Evolutionary conservation across 2,797 vertebrate species (phyloP).

Genomic region (Leptatherina wallacei): DNA sequence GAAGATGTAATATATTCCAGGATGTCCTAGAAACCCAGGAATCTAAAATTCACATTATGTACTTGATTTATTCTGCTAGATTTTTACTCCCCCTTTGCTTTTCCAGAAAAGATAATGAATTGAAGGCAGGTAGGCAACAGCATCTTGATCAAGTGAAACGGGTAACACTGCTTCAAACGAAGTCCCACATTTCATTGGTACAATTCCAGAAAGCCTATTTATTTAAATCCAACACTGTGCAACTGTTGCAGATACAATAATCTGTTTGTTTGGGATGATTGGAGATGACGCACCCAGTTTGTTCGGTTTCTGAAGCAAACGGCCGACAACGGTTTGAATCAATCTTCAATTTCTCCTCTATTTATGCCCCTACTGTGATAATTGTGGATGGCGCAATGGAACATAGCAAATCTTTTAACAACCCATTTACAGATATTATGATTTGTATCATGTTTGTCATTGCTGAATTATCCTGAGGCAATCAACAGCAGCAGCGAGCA

Average conservation of each 20-base stretch:
- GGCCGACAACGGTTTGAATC: conserved; percentile 43
- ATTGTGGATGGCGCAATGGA: conserved; percentile 37
- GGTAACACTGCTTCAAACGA: conserved; percentile 20
- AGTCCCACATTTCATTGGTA: conserved; percentile 10
- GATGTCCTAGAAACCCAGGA: conserved; percentile 62
- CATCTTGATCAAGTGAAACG: conserved; percentile 29
- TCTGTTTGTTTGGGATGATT: conserved; percentile 42
- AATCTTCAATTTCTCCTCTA: conserved; percentile 43
- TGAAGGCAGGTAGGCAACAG: conserved; percentile 23
- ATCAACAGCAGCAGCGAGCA: conserved; percentile 14
- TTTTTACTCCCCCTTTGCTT: not conserved
- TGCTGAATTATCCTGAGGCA: conserved; percentile 23
- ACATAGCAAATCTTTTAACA: conserved; percentile 26
- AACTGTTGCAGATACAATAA: conserved; percentile 32
- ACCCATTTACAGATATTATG: conserved; percentile 32
- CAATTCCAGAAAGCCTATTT: conserved; percentile 40
- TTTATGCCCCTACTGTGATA: conserved; percentile 29
- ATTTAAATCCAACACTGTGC: conserved; percentile 46
- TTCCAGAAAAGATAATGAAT: conserved; percentile 20
- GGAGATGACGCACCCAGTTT: conserved; percentile 25
- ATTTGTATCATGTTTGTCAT: conserved; percentile 40
- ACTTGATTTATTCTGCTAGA: conserved; percentile 27
- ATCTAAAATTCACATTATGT: conserved; percentile 41
- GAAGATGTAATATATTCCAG: conserved; percentile 61
- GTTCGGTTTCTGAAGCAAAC: conserved; percentile 33